Base-by-base conservation (phyloP, 2,888 invertebrate species). In the Pterostichus niger region DNA sequence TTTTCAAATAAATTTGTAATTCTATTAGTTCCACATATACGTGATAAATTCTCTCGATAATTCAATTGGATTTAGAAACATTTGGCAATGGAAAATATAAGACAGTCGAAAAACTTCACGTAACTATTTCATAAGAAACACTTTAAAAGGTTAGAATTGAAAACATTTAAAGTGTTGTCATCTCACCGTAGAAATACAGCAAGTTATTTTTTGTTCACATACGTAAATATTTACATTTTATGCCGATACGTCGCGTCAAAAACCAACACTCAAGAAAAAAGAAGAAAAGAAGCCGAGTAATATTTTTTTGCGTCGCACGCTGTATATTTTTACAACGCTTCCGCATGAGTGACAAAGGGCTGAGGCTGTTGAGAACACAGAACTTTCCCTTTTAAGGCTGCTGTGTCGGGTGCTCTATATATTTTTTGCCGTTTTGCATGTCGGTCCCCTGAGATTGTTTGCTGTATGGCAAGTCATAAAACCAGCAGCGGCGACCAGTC, bases 391-490 rank as follows among this genome's bases (percentile, higher is more conserved):
- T 73, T 73, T 73, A 46, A 40, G 31, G 13, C 24, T 24, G 24
- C 24, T 24, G 61, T 31, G 61, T 61, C 13, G 61, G 15, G 17
- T 11, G 17, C 15, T 61, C 40, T 24, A 33, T 17, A 33, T 44
- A 49, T 44, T 73, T 49, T 73, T 49, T 73, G 73, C 73, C 40
- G 73, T 73, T 73, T 73, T 73, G 73, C 46, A 49, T 73, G 46
- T 13, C 64, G 40, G 33, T 64, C 33, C 64, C 59, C 24, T 24
- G 64, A 33, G 68, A 54, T 54, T 75, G 75, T 75, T 49, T 75
- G 73, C 17, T 35, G 73, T 46, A 17, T 15, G 68, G 17, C 46
- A 52, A 52, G 75, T 31, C 49, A 54, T 75, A 75, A 75, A 75
- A 75, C 75, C 75, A 52, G 54, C 17, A 33, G 75, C 54, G 10